Evolutionary conservation across 2,113 vertebrate genomes (phyloP).

Genomic region (Echinops telfairi): DNA sequence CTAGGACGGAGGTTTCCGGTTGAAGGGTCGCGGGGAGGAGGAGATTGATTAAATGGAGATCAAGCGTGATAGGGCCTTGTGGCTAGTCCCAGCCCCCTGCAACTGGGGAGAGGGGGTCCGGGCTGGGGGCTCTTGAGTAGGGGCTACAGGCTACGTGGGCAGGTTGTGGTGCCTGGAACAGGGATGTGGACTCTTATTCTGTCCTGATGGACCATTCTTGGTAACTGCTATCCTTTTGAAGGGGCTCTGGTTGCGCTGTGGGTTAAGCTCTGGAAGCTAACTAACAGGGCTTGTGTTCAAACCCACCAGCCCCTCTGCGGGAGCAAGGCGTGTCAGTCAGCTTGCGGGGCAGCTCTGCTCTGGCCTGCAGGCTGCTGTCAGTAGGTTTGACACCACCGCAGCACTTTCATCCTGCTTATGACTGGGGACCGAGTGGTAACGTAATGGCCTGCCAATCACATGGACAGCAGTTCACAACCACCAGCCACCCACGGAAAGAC

Average conservation of each 20-base stretch:
- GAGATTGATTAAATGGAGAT: neutral
- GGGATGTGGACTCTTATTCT: neutral
- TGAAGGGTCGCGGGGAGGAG: neutral
- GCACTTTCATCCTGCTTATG: too few species aligned
- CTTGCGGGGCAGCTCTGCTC: too few species aligned
- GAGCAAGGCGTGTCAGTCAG: too few species aligned
- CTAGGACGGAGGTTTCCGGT: neutral
- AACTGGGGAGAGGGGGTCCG: neutral
- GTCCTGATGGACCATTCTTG: neutral
- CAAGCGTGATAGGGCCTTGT: neutral
- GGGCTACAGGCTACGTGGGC: neutral
- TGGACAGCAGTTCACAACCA: neutral
- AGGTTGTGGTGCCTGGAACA: neutral
- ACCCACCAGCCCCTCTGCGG: too few species aligned
- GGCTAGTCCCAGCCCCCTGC: neutral
- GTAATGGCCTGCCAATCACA: neutral
- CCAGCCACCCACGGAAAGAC: neutral
- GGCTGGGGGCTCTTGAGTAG: too few species aligned
- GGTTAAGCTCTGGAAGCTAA: neutral
- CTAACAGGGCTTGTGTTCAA: neutral
- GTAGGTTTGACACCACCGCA: too few species aligned
- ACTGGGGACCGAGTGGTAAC: too few species aligned
- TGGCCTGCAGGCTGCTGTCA: too few species aligned
- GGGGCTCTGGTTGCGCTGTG: too few species aligned
- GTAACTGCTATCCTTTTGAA: neutral